Evolutionary conservation across 2,113 vertebrate species (phyloP).

Genomic region (Leiothrix lutea): DNA sequence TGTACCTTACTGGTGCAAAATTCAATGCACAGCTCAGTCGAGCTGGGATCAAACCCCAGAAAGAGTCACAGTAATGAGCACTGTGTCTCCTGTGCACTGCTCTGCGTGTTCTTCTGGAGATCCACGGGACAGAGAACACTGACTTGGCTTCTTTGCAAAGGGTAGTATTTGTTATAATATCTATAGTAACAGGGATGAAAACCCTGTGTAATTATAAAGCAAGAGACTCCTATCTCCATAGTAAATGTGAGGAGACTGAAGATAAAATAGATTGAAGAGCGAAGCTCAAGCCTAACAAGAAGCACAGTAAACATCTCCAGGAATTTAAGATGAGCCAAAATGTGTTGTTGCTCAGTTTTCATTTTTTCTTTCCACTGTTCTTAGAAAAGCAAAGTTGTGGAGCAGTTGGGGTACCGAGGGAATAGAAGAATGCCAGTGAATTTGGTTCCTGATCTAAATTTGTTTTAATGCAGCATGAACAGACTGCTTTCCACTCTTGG

Average conservation of each 20-base stretch:
- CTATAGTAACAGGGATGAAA: neutral
- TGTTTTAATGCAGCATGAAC: slow-evolving; percentile 70
- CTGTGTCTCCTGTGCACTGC: accelerated
- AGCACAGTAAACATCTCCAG: slow-evolving; percentile 45
- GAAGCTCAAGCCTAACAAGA: neutral
- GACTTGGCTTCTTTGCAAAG: neutral
- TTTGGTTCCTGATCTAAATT: slow-evolving; percentile 71
- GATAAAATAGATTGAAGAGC: neutral
- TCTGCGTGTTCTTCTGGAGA: neutral
- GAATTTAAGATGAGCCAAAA: slow-evolving; percentile 49
- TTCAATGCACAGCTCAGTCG: accelerated
- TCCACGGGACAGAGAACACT: neutral
- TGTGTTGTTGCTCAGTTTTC: slow-evolving; percentile 44
- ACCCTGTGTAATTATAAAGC: neutral
- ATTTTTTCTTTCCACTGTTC: slow-evolving; percentile 64
- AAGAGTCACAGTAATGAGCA: neutral
- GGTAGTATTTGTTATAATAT: neutral
- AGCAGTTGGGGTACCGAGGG: slow-evolving; percentile 70
- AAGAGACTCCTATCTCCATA: neutral
- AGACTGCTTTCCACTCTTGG: slow-evolving; percentile 66
- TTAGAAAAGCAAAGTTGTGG: slow-evolving; percentile 73
- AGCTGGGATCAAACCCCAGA: neutral
- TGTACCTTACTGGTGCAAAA: neutral
- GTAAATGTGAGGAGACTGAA: neutral
- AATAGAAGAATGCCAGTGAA: slow-evolving; percentile 74